Percentiles rank a stretch among this genome's conserved stretches.
Conservation (phyloP, 2,113 vertebrate genomes). For the Lipotes vexillifer region DNA sequence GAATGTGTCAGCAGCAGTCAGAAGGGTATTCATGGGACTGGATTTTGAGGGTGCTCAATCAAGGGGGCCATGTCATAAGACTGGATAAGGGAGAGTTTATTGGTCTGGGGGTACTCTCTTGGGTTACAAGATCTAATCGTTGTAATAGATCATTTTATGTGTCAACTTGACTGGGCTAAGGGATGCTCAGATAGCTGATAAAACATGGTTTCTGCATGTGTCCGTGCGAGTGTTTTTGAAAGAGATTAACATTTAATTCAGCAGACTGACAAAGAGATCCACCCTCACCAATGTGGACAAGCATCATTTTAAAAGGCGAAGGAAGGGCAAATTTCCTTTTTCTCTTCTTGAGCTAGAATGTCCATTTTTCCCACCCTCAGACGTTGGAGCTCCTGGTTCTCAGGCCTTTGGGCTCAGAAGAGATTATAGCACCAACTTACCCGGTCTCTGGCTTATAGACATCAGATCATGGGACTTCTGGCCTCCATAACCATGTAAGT, state of each 20-base stretch:
- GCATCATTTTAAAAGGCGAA: not conserved
- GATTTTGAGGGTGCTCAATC: not conserved
- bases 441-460: not conserved
- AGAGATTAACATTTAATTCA: not conserved
- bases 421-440: not conserved
- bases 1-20: not conserved
- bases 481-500: not conserved
- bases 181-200: not conserved
- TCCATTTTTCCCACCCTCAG: not conserved
- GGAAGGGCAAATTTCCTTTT: not conserved
- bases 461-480: not conserved
- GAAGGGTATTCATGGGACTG: not conserved
- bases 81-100: not conserved
- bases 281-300: not conserved
- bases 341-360: not conserved
- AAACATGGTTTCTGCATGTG: not conserved
- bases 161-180: not conserved
- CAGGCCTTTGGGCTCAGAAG: not conserved
- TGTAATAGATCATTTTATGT: not conserved
- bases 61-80: not conserved
- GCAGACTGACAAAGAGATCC: not conserved
- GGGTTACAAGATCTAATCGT: not conserved
- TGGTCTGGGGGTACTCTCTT: not conserved
- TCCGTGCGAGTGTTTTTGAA: not conserved
- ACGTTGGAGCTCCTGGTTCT: not conserved